These are phyloP conservation scores for Aethes cnicana DNA, from an alignment of 2,888 invertebrate genomes.

Conservation along the genomic window DNA sequence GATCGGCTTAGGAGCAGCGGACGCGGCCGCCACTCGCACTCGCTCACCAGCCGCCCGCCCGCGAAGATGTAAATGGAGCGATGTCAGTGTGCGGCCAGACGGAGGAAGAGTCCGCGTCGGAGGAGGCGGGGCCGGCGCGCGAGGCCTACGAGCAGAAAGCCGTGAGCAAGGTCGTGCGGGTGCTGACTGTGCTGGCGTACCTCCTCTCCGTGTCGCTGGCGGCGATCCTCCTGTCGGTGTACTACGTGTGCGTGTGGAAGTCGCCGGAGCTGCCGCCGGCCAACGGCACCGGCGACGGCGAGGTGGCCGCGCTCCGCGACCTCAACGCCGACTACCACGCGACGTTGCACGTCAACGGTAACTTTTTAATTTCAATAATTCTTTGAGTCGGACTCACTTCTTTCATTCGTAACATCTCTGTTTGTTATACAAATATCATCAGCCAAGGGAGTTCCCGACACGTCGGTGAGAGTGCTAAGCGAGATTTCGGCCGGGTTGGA, in stretches of 20 bases:
- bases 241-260: conserved; percentile 92
- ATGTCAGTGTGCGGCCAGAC: conserved; percentile 70
- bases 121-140: conserved; percentile 52
- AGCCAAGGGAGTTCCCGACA: too few relatives aligned
- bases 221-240: conserved; percentile 90
- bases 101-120: conserved; percentile 60
- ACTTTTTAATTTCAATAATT: too few relatives aligned
- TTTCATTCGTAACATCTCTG: too few relatives aligned
- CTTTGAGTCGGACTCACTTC: too few relatives aligned
- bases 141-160: conserved; percentile 69
- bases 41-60: conserved; percentile 52
- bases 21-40: conserved; percentile 45
- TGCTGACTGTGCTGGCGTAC: conserved; percentile 91
- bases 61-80: conserved; percentile 49
- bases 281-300: conserved; percentile 41
- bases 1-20: conserved; percentile 60
- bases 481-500: too few relatives aligned
- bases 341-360: conserved; percentile 40
- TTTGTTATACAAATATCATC: too few relatives aligned
- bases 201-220: conserved; percentile 93
- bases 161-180: conserved; percentile 77
- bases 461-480: too few relatives aligned
- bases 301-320: conserved; percentile 43
- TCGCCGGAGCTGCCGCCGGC: conserved; percentile 80
- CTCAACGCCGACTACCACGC: conserved; percentile 37